A percentile compares a stretch with the other conserved stretches of the same genome.
Evolutionary conservation across 2,888 invertebrate genomes (phyloP).

Genomic region (Aporophyla lueneburgensis): DNA sequence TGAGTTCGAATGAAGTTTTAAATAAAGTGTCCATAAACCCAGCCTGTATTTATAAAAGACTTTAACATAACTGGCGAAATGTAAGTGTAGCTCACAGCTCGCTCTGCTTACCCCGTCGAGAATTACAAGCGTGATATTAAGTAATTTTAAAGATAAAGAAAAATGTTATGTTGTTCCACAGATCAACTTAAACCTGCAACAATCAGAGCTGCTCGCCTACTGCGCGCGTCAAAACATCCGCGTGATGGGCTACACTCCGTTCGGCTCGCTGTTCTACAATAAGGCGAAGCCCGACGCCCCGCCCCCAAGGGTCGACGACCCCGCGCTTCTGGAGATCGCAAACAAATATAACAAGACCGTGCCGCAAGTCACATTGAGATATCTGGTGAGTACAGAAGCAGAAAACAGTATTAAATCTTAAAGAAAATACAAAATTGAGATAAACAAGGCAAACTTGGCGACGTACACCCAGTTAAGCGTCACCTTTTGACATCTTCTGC

Average conservation of each 20-base stretch:
- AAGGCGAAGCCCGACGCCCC: conserved; percentile 89
- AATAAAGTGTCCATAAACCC: too few relatives aligned
- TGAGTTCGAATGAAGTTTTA: too few relatives aligned
- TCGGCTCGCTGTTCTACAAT: conserved; percentile 89
- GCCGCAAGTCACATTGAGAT: conserved; percentile 92
- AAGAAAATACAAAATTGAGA: neutral
- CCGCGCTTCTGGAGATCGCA: conserved; percentile 89
- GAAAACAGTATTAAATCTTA: neutral
- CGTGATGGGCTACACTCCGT: conserved; percentile 94
- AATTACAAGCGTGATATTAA: neutral
- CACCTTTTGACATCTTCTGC: neutral
- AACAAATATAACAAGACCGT: conserved; percentile 92
- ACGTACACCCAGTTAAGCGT: neutral
- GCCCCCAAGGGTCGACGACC: conserved; percentile 89
- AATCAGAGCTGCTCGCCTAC: conserved; percentile 92
- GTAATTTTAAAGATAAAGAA: neutral
- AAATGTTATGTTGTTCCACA: conserved; percentile 60
- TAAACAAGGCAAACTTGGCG: neutral
- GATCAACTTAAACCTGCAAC: conserved; percentile 93
- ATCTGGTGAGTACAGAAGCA: conserved; percentile 88
- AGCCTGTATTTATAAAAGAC: too few relatives aligned
- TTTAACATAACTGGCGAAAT: too few relatives aligned
- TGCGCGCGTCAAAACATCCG: conserved; percentile 92
- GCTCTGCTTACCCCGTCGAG: neutral
- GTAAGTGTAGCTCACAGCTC: neutral